These are phyloP conservation scores for Lepeophtheirus salmonis DNA, from an alignment of 1,140 invertebrate species.

Conservation along the genomic window DNA sequence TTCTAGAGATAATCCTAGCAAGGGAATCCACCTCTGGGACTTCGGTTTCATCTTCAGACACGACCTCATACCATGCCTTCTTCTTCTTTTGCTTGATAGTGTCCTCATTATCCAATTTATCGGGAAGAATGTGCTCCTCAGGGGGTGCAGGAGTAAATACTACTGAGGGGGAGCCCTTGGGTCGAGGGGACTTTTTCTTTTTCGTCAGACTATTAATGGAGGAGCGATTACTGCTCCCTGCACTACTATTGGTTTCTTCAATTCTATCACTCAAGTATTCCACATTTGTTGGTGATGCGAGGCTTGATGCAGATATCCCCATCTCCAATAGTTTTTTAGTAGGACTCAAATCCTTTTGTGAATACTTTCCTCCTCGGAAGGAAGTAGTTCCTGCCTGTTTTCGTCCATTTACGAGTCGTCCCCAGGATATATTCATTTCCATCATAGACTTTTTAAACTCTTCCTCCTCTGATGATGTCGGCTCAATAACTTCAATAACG, in stretches of 20 bases:
- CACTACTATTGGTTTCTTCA: slow-evolving; percentile 1
- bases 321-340: slow-evolving; percentile 10
- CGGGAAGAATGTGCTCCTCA: slow-evolving; percentile 14
- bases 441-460: slow-evolving; percentile 17
- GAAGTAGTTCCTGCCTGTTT: not conserved
- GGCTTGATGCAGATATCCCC: not conserved
- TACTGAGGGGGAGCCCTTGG: not conserved
- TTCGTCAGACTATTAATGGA: not conserved
- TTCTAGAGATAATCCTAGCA: slow-evolving; percentile 11
- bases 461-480: slow-evolving; percentile 21
- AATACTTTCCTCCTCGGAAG: too few species aligned
- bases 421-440: slow-evolving; percentile 12
- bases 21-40: slow-evolving; percentile 2
- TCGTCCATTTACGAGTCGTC: not conserved
- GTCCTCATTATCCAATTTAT: not conserved
- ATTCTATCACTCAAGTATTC: not conserved
- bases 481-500: slow-evolving; percentile 26
- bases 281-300: not conserved
- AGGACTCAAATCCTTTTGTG: not conserved
- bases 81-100: not conserved
- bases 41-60: slow-evolving; percentile 6
- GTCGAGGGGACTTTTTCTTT: not conserved
- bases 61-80: slow-evolving; percentile 13
- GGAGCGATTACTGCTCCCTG: not conserved
- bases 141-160: not conserved